Base-by-base conservation (phyloP, 2,888 invertebrate species). In the Ecliptopera silaceata region DNA sequence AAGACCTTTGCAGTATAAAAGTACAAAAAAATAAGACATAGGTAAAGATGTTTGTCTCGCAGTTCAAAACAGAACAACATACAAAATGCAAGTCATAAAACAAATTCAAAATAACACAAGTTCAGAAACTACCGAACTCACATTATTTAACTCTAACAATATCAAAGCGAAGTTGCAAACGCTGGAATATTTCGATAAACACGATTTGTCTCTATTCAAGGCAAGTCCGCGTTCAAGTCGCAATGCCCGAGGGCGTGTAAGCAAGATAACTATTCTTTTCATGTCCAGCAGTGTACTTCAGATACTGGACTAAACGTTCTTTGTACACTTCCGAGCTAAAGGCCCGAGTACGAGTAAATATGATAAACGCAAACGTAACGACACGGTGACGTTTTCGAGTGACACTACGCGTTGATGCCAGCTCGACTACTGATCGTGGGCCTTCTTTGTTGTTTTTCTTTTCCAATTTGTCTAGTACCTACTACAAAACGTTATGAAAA, bases 161-260 rank as follows among this genome's bases (percentile, higher is more conserved):
- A 53, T 53, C 41, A 36, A 41, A 26, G 13, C 17, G 15, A 49
- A 54, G 44, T 49, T 49, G 13, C 38, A 36, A 18, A 39, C 15
- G 34, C 36, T 48, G 44, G 34, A 46, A 54, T 54, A 59, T 50
- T 50, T 54, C 50, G 49, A 46, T 54, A 50, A 54, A 50, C 54
- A 46, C 50, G 42, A 59, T 59, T 54, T 50, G 58, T 59, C 54
- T 54, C 54, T 34, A 59, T 59, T 54, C 50, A 58, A 41, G 46
- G 20, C 6, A 13, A 48, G 31, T n/a, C 36, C 31, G 36, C 53
- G 53, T 48, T 54, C 54, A 54, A 49, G 49, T 49, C 38, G 36
- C 32, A 15, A 41, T 26, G 36, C 45, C 46, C 50, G 12, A 13
- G 56, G 45, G 44, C 44, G 49, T 57, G 46, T 50, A 41, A 59